Evolutionary conservation across 2,888 invertebrate species (phyloP).

Genomic region (Polydrusus pterygomalis): DNA sequence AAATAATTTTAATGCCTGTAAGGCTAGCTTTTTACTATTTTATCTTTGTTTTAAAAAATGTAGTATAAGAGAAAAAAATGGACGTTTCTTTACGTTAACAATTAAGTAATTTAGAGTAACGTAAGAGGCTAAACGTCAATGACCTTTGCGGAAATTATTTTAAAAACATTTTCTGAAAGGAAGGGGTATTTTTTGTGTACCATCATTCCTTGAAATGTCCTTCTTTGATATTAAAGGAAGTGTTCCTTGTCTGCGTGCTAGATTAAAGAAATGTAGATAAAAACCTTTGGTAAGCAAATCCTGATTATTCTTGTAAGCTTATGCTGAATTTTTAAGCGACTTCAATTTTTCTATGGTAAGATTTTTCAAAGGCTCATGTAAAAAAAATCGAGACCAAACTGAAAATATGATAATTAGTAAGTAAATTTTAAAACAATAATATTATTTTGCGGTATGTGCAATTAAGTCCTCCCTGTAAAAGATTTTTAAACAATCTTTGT

Average conservation of each 20-base stretch:
- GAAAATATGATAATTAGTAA: neutral
- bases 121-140: too few species aligned
- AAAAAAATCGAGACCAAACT: neutral
- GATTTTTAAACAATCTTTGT: slow-evolving; percentile 8
- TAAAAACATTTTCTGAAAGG: too few species aligned
- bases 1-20: slow-evolving; percentile 4
- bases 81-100: neutral
- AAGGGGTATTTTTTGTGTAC: too few species aligned
- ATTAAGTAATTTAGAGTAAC: too few species aligned
- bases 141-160: too few species aligned
- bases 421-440: neutral
- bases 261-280: slow-evolving; percentile 19
- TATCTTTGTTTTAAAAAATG: neutral
- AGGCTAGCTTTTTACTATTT: slow-evolving; percentile 26
- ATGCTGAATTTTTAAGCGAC: slow-evolving; percentile 37
- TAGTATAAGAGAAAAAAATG: neutral
- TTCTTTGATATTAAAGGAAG: neutral
- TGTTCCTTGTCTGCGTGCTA: neutral
- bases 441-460: slow-evolving; percentile 1
- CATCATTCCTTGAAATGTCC: neutral
- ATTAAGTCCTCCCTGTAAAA: neutral
- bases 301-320: slow-evolving; percentile 34
- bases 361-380: neutral
- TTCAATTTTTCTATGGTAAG: neutral
- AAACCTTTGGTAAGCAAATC: slow-evolving; percentile 3